These are phyloP conservation scores for Drosophila fungiperda DNA, from an alignment of 2,888 invertebrate genomes.

Conservation along the genomic window DNA sequence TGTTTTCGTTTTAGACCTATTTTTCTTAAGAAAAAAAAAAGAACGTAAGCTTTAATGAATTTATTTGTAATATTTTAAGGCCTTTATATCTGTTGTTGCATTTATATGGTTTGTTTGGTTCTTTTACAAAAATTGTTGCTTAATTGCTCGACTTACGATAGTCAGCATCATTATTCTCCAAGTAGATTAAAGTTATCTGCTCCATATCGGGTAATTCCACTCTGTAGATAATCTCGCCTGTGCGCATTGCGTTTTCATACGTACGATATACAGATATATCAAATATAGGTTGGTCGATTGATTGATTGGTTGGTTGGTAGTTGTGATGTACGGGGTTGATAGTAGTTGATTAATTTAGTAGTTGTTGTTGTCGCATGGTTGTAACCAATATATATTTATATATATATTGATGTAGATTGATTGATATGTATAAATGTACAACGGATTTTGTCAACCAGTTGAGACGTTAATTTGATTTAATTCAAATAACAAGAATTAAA, in stretches of 20 bases:
- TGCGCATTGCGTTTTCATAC: conserved; percentile 66
- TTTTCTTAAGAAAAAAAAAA: conserved; percentile 12
- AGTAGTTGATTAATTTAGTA: conserved; percentile 62
- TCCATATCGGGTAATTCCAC: conserved; percentile 97
- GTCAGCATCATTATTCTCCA: conserved; percentile 90
- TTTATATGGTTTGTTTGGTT: conserved; percentile 57
- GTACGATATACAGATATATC: conserved; percentile 25
- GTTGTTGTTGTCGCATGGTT: conserved; percentile 63
- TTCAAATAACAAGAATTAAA: conserved; percentile 9
- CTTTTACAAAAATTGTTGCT: conserved; percentile 66
- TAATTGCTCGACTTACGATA: conserved; percentile 86
- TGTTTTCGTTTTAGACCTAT: conserved; percentile 40
- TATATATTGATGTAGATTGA: conserved; percentile 28
- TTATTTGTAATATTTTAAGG: conserved; percentile 55
- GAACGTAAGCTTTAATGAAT: conserved; percentile 59
- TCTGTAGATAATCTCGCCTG: conserved; percentile 96
- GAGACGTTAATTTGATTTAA: conserved; percentile 36
- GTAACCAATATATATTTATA: conserved; percentile 39
- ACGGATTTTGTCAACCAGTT: conserved; percentile 45
- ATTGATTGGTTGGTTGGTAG: conserved; percentile 57
- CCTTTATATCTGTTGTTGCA: conserved; percentile 61
- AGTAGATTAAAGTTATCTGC: conserved; percentile 96
- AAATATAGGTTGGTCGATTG: conserved; percentile 44
- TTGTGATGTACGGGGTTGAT: conserved; percentile 56
- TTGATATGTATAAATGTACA: conserved; percentile 22